Conservation (phyloP, 1,140 invertebrate species). For the Saccostrea echinata region DNA sequence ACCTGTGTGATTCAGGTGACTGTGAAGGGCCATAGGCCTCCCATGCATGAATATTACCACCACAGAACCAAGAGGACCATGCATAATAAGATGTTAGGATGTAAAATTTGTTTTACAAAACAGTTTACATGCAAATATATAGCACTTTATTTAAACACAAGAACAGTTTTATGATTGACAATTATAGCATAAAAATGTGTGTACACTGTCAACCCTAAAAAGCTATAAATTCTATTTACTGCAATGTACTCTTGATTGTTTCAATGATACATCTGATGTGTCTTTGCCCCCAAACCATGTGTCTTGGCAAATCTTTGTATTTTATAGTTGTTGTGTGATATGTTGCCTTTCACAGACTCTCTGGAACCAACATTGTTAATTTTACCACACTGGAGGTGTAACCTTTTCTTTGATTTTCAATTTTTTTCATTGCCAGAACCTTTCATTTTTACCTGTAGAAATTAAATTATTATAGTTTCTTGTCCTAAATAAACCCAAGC, state of each 20-base stretch:
- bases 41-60: too few species aligned
- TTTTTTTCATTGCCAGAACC: neutral
- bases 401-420: conserved; percentile 5
- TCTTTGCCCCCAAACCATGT: neutral
- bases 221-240: conserved; percentile 11
- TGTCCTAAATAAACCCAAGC: neutral
- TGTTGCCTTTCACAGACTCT: neutral
- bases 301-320: conserved; percentile 1
- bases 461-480: conserved; percentile 9
- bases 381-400: neutral
- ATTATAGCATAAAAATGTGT: neutral
- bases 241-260: conserved; percentile 6
- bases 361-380: neutral
- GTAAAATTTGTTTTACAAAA: neutral
- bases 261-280: neutral
- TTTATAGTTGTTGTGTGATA: neutral
- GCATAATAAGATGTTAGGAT: neutral
- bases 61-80: too few species aligned
- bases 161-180: neutral
- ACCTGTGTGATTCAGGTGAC: too few species aligned
- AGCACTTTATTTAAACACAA: neutral
- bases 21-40: too few species aligned
- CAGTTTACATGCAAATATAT: neutral
- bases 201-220: conserved; percentile 9
- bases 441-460: neutral